Conservation (phyloP, 2,888 invertebrate genomes). For the Aphidius colemani region DNA sequence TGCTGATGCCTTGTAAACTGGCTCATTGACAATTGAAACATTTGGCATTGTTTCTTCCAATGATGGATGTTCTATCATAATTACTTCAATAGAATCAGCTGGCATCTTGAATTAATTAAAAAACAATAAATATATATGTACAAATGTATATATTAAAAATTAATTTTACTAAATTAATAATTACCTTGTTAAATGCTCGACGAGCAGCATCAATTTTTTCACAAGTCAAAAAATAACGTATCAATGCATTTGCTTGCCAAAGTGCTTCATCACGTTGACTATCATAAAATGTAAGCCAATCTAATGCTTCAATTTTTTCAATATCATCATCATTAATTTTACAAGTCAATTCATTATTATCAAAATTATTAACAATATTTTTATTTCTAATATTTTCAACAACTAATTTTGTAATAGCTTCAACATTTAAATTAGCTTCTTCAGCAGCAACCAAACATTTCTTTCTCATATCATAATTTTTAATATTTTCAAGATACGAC, state of each 20-base stretch:
- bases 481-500: slow-evolving; percentile 71
- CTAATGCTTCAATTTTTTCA: slow-evolving; percentile 77
- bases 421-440: slow-evolving; percentile 79
- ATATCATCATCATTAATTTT: slow-evolving; percentile 72
- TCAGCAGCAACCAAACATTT: slow-evolving; percentile 74
- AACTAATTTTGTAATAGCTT: slow-evolving; percentile 80
- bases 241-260: slow-evolving; percentile 86
- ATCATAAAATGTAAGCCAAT: slow-evolving; percentile 84
- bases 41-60: slow-evolving; percentile 50
- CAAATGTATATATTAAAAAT: not conserved
- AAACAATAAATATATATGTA: slow-evolving; percentile 10
- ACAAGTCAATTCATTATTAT: slow-evolving; percentile 58
- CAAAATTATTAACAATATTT: slow-evolving; percentile 45
- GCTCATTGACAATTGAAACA: slow-evolving; percentile 54
- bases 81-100: slow-evolving; percentile 66
- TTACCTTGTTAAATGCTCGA: slow-evolving; percentile 71
- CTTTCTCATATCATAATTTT: slow-evolving; percentile 68
- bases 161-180: not conserved
- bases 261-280: slow-evolving; percentile 81
- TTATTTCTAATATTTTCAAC: slow-evolving; percentile 75
- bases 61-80: slow-evolving; percentile 62
- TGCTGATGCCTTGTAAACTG: slow-evolving; percentile 56
- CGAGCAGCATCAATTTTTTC: slow-evolving; percentile 84
- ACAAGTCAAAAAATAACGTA: slow-evolving; percentile 81
- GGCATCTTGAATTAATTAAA: slow-evolving; percentile 65